Evolutionary conservation across 1,140 invertebrate species (phyloP), one percentile per base, ranked within the genome.

Genomic region (Camponotus pennsylvanicus): DNA sequence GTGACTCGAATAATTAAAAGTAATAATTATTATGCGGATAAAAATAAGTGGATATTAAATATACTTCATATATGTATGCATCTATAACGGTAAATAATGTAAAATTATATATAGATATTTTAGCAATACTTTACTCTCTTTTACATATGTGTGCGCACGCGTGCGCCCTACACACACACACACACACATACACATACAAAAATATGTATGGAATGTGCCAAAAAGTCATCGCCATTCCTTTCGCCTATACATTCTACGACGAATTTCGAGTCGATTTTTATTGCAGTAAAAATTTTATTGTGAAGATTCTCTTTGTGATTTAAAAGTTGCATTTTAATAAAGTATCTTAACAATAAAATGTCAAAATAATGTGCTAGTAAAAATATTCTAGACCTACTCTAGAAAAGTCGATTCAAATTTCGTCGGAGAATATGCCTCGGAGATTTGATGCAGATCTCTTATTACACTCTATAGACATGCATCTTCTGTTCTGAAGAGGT

Each of bases 1-100:
- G 49, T 57, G 40, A 82, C 34, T 84, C 64, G 32, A 87, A 82
- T n/a, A 52, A 6, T 70, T 83, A 15, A 71, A 21, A 86, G 55
- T 86, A 71, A 71, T 86, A 67, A 83, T 82, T 59, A 88, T 84
- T 80, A 52, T 61, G 57, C 71, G 66, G 13, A 80, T 66, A 87
- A 84, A 85, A 18, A n/a, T 70, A 87, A 84, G 52, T 11, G 76
- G 85, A 76, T 76, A 84, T 83, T 89, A 82, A 57, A 79, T 77
- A 64, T 59, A 87, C 55, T 77, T 76, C 42, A 61, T 87, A 79
- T 45, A 67, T 79, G 45, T 85, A 87, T 85, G 52, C 73, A 67
- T 70, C 59, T 34, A 57, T 86, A 80, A 78, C n/a, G 45, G 13
- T 57, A 75, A 69, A 80, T 49, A 3, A 66, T 73, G 66, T 27